Conservation (phyloP, 2,797 vertebrate species). For the Hippopotamyrus pictus region DNA sequence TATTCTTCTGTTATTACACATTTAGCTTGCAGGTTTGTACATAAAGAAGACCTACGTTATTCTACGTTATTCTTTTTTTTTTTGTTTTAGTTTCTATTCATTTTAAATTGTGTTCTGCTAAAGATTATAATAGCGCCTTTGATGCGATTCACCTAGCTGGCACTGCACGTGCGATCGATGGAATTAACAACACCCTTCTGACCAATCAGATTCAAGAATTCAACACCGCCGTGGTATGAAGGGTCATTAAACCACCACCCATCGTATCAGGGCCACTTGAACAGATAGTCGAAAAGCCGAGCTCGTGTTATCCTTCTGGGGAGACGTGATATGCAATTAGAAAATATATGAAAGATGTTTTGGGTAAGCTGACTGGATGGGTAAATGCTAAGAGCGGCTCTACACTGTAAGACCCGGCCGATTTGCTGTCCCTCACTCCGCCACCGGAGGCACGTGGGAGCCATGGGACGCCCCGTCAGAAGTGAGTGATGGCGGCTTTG, state of each 20-base stretch:
- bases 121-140: not conserved
- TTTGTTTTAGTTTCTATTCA: not conserved
- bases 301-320: not conserved
- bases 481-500: not conserved
- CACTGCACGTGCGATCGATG: not conserved
- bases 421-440: not conserved
- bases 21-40: not conserved
- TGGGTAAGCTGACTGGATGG: not conserved
- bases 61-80: not conserved
- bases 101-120: not conserved
- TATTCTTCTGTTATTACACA: not conserved
- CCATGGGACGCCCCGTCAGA: not conserved
- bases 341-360: not conserved
- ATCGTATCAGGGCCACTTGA: not conserved
- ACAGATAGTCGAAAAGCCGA: not conserved
- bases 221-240: not conserved
- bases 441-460: not conserved
- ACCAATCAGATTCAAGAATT: not conserved
- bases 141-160: not conserved
- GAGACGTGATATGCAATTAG: not conserved
- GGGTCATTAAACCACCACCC: not conserved
- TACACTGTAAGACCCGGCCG: no score
- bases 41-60: not conserved
- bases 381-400: not conserved
- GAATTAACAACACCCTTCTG: not conserved